Percentiles rank a stretch among this genome's conserved stretches.
phyloP scores from a whole-genome alignment of 92 coral and sea anemone species.

The Palythoa grandiflora region DNA sequence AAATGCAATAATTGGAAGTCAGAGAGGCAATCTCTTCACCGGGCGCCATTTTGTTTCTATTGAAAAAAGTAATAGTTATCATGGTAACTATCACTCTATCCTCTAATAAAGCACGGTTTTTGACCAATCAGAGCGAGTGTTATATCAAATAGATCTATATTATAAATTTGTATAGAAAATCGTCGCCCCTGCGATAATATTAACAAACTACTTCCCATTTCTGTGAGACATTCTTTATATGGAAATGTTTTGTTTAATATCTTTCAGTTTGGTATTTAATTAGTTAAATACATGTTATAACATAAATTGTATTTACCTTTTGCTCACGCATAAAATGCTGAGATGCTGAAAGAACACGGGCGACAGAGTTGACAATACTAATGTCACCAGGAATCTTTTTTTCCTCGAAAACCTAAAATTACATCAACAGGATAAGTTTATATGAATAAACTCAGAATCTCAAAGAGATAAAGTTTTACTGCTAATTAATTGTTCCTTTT shows the following conservation, averaged over 20 bases:
- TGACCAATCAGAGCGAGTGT: no score
- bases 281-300: conserved; percentile 26
- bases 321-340: conserved; percentile 88
- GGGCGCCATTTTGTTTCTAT: no score
- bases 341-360: conserved; percentile 79
- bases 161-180: no score
- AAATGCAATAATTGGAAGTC: no score
- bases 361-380: conserved; percentile 61
- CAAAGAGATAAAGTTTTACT: not conserved
- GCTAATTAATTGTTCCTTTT: not conserved
- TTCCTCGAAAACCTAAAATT: conserved; percentile 60
- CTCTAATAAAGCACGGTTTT: no score
- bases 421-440: not conserved
- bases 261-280: not conserved
- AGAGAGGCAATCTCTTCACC: no score
- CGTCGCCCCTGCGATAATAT: no score
- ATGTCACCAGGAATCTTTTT: conserved; percentile 62
- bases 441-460: not conserved
- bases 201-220: no score
- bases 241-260: not conserved
- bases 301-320: conserved; percentile 13
- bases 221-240: not conserved
- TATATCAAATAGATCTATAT: no score
- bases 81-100: no score
- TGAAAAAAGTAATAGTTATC: no score